phyloP scores from a whole-genome alignment of 2,888 invertebrate species.

The Hemistola chrysoprasaria region DNA sequence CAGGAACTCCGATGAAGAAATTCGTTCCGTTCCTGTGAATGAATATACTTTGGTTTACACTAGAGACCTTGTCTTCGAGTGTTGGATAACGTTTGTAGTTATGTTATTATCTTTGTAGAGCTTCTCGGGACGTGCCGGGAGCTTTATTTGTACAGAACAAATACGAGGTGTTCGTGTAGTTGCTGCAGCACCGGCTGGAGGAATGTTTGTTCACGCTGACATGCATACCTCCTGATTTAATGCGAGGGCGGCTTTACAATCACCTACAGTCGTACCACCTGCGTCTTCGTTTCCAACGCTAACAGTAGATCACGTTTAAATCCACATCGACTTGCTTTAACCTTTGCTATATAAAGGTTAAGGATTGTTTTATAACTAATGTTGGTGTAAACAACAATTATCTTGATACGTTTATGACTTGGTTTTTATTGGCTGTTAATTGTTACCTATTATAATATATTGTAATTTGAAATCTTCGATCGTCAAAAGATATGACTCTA shows the following conservation, averaged over 20 bases:
- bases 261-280: constrained; percentile 13
- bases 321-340: constrained; percentile 2
- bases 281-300: not conserved
- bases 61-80: constrained; percentile 28
- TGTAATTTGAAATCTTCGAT: no score
- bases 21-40: constrained; percentile 14
- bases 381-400: constrained; percentile 15
- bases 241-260: constrained; percentile 27
- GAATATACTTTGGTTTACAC: constrained; percentile 27
- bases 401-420: constrained; percentile 14
- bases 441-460: no score
- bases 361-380: constrained; percentile 2
- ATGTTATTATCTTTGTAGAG: constrained; percentile 56
- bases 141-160: constrained; percentile 67
- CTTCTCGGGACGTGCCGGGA: constrained; percentile 56
- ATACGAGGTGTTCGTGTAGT: constrained; percentile 62
- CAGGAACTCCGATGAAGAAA: constrained; percentile 17
- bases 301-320: not conserved
- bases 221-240: constrained; percentile 68
- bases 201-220: constrained; percentile 66
- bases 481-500: no score
- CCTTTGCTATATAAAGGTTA: constrained; percentile 7
- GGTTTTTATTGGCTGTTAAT: no score
- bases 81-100: constrained; percentile 44
- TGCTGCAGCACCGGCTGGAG: constrained; percentile 50